Base-by-base conservation (phyloP, 2,888 invertebrate species). In the Caenorhabditis macrosperma region DNA sequence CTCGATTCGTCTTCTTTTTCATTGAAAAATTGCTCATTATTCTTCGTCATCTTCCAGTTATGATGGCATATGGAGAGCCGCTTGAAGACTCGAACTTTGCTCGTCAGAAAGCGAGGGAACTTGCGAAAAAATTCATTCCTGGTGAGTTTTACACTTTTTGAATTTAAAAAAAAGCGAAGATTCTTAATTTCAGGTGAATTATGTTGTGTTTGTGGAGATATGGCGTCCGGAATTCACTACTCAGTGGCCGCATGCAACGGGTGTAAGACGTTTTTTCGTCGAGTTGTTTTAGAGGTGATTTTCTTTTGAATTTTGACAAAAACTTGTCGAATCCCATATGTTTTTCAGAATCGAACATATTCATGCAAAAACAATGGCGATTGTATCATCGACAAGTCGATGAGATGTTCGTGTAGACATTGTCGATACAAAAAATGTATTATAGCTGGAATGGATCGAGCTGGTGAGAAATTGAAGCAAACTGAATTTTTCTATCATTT, bases 401-500 rank as follows among this genome's bases (percentile, higher is more conserved):
- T 85, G 81, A 66, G 88, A 22, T 88, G 88, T 61, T 84, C 85
- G 3, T 88, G 88, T 69, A 61, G 87, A 41, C 86, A 87, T 81
- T 89, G 88, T 61, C 71, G 87, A 35, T 88, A 86, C 71, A 89
- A 88, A 71, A 89, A 89, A 46, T 89, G 88, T 52, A 85, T 89
- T n/a, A 46, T 82, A 20, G 87, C 86, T 6, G 89, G 88, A 4
- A 88, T 89, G 87, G 86, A 87, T 68, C 72, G 84, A 24, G 80
- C 84, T 33, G 86, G 87, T 88, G 28, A 44, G 22, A 38, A 12
- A 9, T 41, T 30, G 20, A 41, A 22, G 26, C 22, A 24, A 4
- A 7, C 10, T 28, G 4, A 44, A 30, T 30, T 60, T 24, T 17
- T 24, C 44, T 1, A 24, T 26, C 22, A 26, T 12, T 10, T 3